Conservation (phyloP, 2,888 invertebrate species). For the Chrysina gloriosa region DNA sequence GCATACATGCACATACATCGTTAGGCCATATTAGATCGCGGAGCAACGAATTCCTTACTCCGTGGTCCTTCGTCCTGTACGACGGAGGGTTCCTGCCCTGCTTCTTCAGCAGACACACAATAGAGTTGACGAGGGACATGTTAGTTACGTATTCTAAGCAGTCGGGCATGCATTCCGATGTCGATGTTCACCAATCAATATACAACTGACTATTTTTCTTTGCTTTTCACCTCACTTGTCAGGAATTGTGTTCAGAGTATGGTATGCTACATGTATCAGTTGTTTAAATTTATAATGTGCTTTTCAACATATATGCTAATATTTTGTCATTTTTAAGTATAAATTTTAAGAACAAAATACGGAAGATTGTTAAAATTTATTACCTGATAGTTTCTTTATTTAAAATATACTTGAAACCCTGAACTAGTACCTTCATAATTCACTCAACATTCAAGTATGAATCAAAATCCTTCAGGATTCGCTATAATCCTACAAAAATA, state of each 20-base stretch:
- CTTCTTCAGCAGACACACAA: constrained; percentile 51
- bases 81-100: constrained; percentile 38
- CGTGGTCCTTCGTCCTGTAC: constrained; percentile 20
- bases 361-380: too few species aligned
- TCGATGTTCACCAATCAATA: constrained; percentile 57
- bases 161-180: constrained; percentile 56
- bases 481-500: too few species aligned
- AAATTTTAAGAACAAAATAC: too few species aligned
- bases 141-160: constrained; percentile 55
- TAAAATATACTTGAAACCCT: too few species aligned
- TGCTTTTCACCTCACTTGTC: constrained; percentile 48
- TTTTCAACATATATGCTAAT: too few species aligned
- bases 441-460: too few species aligned
- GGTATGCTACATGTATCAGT: constrained; percentile 14
- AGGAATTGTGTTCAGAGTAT: constrained; percentile 51
- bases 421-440: too few species aligned
- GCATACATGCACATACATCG: not conserved
- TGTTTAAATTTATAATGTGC: too few species aligned
- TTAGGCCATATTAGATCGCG: constrained; percentile 13
- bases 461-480: too few species aligned
- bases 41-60: constrained; percentile 3
- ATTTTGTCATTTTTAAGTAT: too few species aligned
- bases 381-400: too few species aligned
- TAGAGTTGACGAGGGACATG: constrained; percentile 53
- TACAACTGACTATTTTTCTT: constrained; percentile 50